Conservation (phyloP, 2,888 invertebrate genomes). For the Scaptomyza polygonia region DNA sequence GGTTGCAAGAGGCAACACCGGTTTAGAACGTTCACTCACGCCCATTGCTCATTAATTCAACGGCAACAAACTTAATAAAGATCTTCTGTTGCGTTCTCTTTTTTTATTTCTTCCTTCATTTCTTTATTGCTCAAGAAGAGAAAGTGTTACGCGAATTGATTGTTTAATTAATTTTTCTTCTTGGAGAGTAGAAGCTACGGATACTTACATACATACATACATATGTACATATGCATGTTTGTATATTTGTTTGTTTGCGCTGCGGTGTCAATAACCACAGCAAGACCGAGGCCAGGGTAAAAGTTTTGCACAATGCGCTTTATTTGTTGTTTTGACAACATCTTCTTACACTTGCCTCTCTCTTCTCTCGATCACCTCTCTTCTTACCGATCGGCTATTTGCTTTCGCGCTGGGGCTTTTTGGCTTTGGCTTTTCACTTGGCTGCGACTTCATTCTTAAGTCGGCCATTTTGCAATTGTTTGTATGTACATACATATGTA, state of each 20-base stretch:
- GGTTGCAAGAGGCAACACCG: constrained; percentile 31
- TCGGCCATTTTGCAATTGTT: constrained; percentile 65
- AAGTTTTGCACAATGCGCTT: constrained; percentile 76
- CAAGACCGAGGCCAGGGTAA: constrained; percentile 56
- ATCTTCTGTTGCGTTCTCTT: constrained; percentile 44
- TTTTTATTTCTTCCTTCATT: neutral
- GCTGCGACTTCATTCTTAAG: constrained; percentile 50
- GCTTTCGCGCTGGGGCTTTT: constrained; percentile 1
- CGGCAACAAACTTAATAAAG: constrained; percentile 31
- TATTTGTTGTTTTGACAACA: constrained; percentile 70
- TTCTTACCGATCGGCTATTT: constrained; percentile 3
- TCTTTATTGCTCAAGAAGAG: constrained; percentile 75
- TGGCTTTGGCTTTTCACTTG: constrained; percentile 40
- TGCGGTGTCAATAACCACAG: constrained; percentile 68
- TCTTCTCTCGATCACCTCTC: constrained; percentile 18
- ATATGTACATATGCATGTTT: too few relatives aligned
- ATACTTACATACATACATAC: too few relatives aligned
- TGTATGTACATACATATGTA: neutral
- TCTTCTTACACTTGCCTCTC: constrained; percentile 26
- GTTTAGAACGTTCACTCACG: constrained; percentile 73
- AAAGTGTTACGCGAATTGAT: constrained; percentile 79
- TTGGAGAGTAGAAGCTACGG: constrained; percentile 36
- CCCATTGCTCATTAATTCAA: constrained; percentile 53
- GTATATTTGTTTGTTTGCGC: constrained; percentile 28
- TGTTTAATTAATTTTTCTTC: constrained; percentile 73